Conservation (phyloP, 2,888 invertebrate species). For the Trichopoda pennipes region DNA sequence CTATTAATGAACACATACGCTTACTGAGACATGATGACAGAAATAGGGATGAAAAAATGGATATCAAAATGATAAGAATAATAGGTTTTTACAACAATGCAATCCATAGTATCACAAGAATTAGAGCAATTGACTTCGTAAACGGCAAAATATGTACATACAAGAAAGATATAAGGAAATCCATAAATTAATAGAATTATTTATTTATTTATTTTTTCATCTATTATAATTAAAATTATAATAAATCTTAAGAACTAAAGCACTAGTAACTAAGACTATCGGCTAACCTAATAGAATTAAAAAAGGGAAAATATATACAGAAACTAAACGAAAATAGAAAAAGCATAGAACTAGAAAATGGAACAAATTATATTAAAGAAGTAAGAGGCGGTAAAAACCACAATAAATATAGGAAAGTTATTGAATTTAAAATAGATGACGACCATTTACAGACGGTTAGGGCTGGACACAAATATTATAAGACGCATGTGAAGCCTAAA, state of each 20-base stretch:
- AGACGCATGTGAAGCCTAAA: constrained; percentile 1
- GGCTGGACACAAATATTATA: constrained; percentile 14
- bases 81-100: constrained; percentile 66
- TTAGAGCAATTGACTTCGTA: constrained; percentile 65
- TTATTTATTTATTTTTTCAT: too few species aligned
- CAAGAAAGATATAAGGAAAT: constrained; percentile 49
- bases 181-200: constrained; percentile 6
- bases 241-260: too few species aligned
- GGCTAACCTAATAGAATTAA: constrained; percentile 15
- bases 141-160: constrained; percentile 55
- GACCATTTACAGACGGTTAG: background rate
- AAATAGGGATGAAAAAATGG: constrained; percentile 53
- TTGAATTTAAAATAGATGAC: background rate
- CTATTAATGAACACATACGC: constrained; percentile 37
- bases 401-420: constrained; percentile 6
- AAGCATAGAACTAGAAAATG: constrained; percentile 27
- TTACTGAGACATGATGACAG: constrained; percentile 63
- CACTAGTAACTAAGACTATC: too few species aligned
- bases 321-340: constrained; percentile 5
- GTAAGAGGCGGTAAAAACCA: constrained; percentile 8
- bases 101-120: constrained; percentile 61
- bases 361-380: constrained; percentile 22
- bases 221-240: too few species aligned
- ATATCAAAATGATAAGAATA: constrained; percentile 64
- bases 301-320: constrained; percentile 10